Evolutionary conservation across 1,140 invertebrate species (phyloP).

Genomic region (Streblospio benedicti): DNA sequence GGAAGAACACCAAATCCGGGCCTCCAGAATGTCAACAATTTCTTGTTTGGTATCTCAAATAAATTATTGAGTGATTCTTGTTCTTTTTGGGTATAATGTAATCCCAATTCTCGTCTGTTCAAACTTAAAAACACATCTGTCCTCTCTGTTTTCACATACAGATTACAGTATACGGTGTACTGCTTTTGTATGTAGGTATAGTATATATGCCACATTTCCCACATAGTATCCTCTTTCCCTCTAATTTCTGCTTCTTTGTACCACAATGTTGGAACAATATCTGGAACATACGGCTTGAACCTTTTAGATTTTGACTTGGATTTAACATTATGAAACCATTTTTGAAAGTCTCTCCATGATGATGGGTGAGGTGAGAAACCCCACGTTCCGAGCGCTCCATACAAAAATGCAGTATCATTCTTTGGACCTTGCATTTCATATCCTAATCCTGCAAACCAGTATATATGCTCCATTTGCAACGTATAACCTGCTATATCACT

Average conservation of each 20-base stretch:
- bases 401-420: not conserved
- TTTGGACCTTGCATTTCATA: not conserved
- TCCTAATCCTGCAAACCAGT: not conserved
- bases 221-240: conserved; percentile 19
- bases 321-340: conserved; percentile 28
- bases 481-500: conserved; percentile 10
- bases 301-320: not conserved
- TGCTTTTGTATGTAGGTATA: conserved; percentile 23
- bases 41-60: not conserved
- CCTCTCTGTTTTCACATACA: not conserved
- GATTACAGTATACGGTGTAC: conserved; percentile 7
- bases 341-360: conserved; percentile 14
- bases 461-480: not conserved
- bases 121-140: not conserved
- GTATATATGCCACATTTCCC: conserved; percentile 35
- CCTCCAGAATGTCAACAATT: not conserved
- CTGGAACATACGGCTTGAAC: conserved; percentile 9
- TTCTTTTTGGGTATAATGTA: not conserved
- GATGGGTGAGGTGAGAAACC: not conserved
- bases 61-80: too few species aligned
- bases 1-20: not conserved
- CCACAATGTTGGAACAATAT: not conserved
- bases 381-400: not conserved
- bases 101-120: not conserved
- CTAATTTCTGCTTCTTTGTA: not conserved